phyloP scores from a whole-genome alignment of 1,140 invertebrate genomes.

The Venustaconcha ellipsiformis region DNA sequence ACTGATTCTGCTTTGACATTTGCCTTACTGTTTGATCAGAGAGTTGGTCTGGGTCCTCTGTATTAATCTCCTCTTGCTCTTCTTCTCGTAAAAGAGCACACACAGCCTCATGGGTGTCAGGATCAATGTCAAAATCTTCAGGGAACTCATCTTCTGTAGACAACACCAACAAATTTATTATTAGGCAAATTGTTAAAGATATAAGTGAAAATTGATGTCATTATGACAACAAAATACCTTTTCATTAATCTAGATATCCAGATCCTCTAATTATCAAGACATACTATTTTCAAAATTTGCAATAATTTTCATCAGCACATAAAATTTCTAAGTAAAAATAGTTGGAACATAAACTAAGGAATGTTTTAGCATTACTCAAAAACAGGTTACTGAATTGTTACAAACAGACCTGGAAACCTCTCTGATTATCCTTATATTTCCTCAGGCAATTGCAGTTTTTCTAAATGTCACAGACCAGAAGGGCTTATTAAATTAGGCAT shows the following conservation, averaged over 20 bases:
- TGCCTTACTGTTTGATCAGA: too few species aligned
- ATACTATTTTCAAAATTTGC: too few species aligned
- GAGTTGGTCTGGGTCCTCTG: too few species aligned
- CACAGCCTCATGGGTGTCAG: slow-evolving; percentile 11
- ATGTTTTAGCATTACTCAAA: not conserved
- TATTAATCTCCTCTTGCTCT: slow-evolving; percentile 7
- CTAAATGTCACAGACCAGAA: too few species aligned
- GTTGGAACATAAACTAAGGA: not conserved
- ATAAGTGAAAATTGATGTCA: too few species aligned
- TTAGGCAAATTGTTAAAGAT: not conserved
- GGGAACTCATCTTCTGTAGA: not conserved
- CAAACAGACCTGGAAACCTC: too few species aligned
- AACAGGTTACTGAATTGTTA: not conserved
- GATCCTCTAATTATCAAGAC: not conserved
- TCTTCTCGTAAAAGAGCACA: slow-evolving; percentile 14
- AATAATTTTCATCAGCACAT: too few species aligned
- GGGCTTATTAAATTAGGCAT: too few species aligned
- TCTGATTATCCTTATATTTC: too few species aligned
- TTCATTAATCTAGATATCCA: too few species aligned
- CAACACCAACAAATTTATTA: not conserved
- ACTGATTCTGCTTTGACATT: too few species aligned
- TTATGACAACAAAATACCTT: not conserved
- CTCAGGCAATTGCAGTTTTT: too few species aligned
- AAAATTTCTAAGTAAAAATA: not conserved
- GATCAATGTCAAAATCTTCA: slow-evolving; percentile 24